phyloP scores from a whole-genome alignment of 2,888 invertebrate genomes.

The Drosophila neonasuta region DNA sequence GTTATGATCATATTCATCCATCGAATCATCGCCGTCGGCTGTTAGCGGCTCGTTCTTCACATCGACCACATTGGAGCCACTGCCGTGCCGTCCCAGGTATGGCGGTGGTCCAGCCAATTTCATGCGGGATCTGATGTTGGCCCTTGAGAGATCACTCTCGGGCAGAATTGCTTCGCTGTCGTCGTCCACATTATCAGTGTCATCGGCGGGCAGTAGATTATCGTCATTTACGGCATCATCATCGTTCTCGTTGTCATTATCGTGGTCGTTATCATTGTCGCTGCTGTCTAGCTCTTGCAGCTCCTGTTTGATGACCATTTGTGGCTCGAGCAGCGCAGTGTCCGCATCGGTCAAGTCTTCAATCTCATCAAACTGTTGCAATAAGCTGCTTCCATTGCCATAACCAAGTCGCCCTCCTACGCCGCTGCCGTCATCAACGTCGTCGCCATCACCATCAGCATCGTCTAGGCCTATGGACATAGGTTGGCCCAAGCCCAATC shows the following conservation, averaged over 20 bases:
- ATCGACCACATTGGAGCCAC: slow-evolving; percentile 26
- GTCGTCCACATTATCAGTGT: slow-evolving; percentile 45
- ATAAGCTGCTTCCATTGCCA: slow-evolving; percentile 37
- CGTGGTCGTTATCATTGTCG: slow-evolving; percentile 46
- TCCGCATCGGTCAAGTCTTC: slow-evolving; percentile 77
- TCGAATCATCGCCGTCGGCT: slow-evolving; percentile 57
- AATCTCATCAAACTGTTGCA: slow-evolving; percentile 60
- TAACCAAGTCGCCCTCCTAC: slow-evolving; percentile 22
- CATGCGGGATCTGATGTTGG: slow-evolving; percentile 37
- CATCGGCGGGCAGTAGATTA: slow-evolving; percentile 10
- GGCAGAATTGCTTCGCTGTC: slow-evolving; percentile 58
- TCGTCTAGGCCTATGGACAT: slow-evolving; percentile 44
- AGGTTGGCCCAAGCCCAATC: slow-evolving; percentile 33
- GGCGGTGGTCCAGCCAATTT: slow-evolving; percentile 36
- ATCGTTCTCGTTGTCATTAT: slow-evolving; percentile 33
- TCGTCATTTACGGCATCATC: slow-evolving; percentile 32
- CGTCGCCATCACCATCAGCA: slow-evolving; percentile 27
- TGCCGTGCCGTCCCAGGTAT: slow-evolving; percentile 8
- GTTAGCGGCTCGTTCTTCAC: slow-evolving; percentile 56
- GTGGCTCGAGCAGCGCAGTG: slow-evolving; percentile 73
- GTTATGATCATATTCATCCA: slow-evolving; percentile 61
- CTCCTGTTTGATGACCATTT: slow-evolving; percentile 78
- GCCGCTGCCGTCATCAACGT: slow-evolving; percentile 15
- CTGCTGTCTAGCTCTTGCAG: slow-evolving; percentile 62
- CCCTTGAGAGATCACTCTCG: slow-evolving; percentile 45